Evolutionary conservation across 2,888 invertebrate species (phyloP).

Genomic region (Eugnorisma glareosa): DNA sequence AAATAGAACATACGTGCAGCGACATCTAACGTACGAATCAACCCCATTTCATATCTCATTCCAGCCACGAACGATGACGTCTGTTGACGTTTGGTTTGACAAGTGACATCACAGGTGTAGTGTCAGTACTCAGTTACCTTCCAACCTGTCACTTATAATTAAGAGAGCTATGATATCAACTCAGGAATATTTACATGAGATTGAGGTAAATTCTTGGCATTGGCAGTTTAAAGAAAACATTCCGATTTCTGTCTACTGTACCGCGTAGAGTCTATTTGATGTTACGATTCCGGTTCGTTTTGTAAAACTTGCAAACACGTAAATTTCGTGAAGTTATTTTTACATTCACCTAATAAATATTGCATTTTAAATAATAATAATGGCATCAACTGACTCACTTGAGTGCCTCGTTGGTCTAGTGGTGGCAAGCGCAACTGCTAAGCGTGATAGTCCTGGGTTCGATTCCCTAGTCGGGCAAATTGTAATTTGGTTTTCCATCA

Average conservation of each 20-base stretch:
- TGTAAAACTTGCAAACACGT: neutral
- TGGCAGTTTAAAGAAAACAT: slow-evolving; percentile 29
- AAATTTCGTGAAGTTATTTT: neutral
- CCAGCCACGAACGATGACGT: slow-evolving; percentile 33
- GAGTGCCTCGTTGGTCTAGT: too few relatives aligned
- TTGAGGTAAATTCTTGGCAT: slow-evolving; percentile 53
- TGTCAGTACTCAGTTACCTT: slow-evolving; percentile 18
- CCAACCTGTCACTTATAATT: slow-evolving; percentile 47
- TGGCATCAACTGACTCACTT: too few relatives aligned
- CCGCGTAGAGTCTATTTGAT: slow-evolving; percentile 12
- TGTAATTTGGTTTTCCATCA: too few relatives aligned
- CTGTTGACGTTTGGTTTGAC: slow-evolving; percentile 18
- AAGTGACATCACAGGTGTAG: slow-evolving; percentile 41
- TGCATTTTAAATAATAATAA: too few relatives aligned
- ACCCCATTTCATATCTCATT: slow-evolving; percentile 51
- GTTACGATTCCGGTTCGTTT: slow-evolving; percentile 20
- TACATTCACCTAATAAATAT: neutral
- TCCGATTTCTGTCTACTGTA: slow-evolving; percentile 12
- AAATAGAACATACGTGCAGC: too few relatives aligned
- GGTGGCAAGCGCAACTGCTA: too few relatives aligned
- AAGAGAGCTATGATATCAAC: slow-evolving; percentile 32
- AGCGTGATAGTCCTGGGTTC: too few relatives aligned
- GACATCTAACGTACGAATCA: too few relatives aligned
- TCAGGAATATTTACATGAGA: slow-evolving; percentile 44
- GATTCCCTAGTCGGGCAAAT: too few relatives aligned